A percentile compares a stretch with the other conserved stretches of the same genome.
phyloP scores from a whole-genome alignment of 1,140 invertebrate genomes.

The Mamestra configurata region DNA sequence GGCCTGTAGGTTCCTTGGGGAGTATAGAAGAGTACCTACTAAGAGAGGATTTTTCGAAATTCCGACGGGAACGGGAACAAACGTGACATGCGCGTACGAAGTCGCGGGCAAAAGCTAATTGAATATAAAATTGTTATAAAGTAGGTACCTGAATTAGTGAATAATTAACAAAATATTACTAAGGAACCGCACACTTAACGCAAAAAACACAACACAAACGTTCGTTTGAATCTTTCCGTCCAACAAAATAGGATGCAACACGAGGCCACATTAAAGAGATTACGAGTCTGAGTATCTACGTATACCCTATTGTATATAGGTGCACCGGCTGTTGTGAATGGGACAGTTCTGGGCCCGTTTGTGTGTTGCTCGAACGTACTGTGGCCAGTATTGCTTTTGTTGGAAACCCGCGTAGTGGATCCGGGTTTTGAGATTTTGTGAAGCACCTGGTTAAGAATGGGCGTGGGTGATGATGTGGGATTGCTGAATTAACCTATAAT shows the following conservation, averaged over 20 bases:
- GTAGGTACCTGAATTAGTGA: too few species aligned
- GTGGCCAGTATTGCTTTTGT: slow-evolving; percentile 32
- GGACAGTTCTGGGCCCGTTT: slow-evolving; percentile 17
- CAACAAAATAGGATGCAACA: background rate
- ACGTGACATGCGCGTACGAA: too few species aligned
- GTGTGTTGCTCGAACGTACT: slow-evolving; percentile 4
- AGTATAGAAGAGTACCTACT: too few species aligned
- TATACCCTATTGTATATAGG: background rate
- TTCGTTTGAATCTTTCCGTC: background rate
- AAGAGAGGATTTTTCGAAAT: too few species aligned
- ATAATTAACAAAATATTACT: too few species aligned
- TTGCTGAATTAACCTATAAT: background rate
- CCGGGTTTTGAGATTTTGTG: background rate
- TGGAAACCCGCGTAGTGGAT: background rate
- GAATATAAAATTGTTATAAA: too few species aligned
- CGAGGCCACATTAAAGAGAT: slow-evolving; percentile 14
- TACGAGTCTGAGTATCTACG: background rate
- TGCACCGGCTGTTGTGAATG: slow-evolving; percentile 25
- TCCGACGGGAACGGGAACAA: too few species aligned
- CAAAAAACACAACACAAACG: too few species aligned
- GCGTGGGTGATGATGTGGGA: background rate
- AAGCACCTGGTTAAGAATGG: background rate
- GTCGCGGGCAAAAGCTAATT: too few species aligned
- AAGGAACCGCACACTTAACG: too few species aligned
- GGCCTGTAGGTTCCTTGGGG: too few species aligned